A percentile compares a stretch with the other conserved stretches of the same genome.
Evolutionary conservation across 2,797 vertebrate genomes (phyloP).

Genomic region (Ambastaia sidthimunki): DNA sequence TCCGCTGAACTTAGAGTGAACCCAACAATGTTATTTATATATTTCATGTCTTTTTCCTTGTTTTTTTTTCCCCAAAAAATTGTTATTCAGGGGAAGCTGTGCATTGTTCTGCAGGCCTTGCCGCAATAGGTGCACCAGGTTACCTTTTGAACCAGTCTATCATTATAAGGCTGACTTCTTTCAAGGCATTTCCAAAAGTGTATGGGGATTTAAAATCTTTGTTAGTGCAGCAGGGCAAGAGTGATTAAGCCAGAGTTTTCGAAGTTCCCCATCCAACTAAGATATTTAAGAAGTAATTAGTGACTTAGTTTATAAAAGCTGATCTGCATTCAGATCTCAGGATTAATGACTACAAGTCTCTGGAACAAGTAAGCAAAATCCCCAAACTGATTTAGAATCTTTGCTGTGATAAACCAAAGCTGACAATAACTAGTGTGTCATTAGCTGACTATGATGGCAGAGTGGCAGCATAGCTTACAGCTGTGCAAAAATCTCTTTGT

Average conservation of each 20-base stretch:
- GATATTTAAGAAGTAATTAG: conserved; percentile 40
- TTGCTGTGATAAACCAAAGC: conserved; percentile 12
- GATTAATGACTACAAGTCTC: conserved; percentile 1
- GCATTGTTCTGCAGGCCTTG: conserved; percentile 64
- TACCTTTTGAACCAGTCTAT: conserved; percentile 56
- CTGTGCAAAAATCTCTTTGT: conserved; percentile 12
- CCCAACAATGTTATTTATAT: conserved; percentile 58
- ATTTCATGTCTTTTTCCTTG: conserved; percentile 56
- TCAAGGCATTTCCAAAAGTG: conserved; percentile 48
- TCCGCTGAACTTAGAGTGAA: conserved; percentile 68
- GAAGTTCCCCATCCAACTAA: conserved; percentile 2
- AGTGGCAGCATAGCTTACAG: conserved; percentile 30
- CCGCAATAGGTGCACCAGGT: conserved; percentile 57
- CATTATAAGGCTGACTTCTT: conserved; percentile 52
- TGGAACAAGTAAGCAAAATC: conserved; percentile 22
- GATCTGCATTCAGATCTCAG: conserved; percentile 23
- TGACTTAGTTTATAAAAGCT: neutral
- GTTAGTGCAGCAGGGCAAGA: conserved; percentile 44
- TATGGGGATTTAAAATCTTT: conserved; percentile 54
- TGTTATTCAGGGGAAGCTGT: conserved; percentile 52
- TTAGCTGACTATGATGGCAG: neutral
- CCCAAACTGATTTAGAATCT: conserved; percentile 24
- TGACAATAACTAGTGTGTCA: conserved; percentile 8
- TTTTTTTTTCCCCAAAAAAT: conserved; percentile 48
- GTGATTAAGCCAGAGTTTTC: conserved; percentile 40